phyloP scores from a whole-genome alignment of 2,113 vertebrate genomes.

The Callipepla squamata region DNA sequence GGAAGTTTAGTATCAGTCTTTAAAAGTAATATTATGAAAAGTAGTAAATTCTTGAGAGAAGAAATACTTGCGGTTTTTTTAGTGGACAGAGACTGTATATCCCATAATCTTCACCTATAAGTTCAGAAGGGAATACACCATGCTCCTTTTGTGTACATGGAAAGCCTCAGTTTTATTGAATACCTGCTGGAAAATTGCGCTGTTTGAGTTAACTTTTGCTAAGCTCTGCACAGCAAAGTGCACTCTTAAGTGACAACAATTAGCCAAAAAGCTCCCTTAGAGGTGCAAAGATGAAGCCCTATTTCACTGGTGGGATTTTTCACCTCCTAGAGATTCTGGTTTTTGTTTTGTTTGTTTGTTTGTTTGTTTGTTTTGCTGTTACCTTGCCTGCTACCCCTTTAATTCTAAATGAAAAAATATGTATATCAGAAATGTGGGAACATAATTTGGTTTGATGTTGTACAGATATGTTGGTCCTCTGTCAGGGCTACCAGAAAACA shows the following conservation, averaged over 20 bases:
- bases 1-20: neutral
- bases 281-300: neutral
- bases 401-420: neutral
- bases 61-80: neutral
- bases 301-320: rapidly evolving
- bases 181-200: neutral
- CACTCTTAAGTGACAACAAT: neutral
- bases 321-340: neutral
- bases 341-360: neutral
- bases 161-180: neutral
- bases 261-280: neutral
- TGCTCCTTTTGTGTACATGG: neutral
- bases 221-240: neutral
- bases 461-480: neutral
- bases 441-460: neutral
- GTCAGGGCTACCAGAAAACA: neutral
- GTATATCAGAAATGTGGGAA: neutral
- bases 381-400: neutral
- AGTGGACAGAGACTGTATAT: neutral
- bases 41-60: neutral
- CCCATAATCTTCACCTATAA: neutral
- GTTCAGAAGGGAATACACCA: neutral
- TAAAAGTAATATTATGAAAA: neutral
- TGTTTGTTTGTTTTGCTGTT: too few relatives aligned
- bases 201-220: neutral